These are phyloP conservation scores for Hesperophylax magnus DNA, from an alignment of 1,140 invertebrate species.

Conservation along the genomic window DNA sequence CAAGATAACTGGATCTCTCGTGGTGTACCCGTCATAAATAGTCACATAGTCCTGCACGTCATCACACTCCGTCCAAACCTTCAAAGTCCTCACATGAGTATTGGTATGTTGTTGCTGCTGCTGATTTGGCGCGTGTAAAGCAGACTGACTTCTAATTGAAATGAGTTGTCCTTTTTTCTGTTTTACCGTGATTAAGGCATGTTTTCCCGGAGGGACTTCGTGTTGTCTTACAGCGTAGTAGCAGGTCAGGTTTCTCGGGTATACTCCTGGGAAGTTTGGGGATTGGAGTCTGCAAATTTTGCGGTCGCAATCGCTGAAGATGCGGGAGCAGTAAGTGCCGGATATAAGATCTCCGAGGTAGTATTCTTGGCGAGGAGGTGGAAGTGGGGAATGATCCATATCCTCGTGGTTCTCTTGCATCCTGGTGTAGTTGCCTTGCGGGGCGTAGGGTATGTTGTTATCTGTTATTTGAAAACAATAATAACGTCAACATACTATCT, in stretches of 20 bases:
- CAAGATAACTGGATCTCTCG: slow-evolving; percentile 87
- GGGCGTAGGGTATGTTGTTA: slow-evolving; percentile 42
- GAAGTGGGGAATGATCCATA: slow-evolving; percentile 2
- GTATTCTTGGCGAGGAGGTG: slow-evolving; percentile 69
- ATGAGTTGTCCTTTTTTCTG: slow-evolving; percentile 88
- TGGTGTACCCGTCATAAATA: slow-evolving; percentile 92
- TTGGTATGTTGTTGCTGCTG: slow-evolving; percentile 61
- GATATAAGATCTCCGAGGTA: slow-evolving; percentile 88
- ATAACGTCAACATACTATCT: no score
- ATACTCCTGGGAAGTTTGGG: slow-evolving; percentile 92
- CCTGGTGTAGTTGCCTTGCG: slow-evolving; percentile 29
- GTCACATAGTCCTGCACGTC: slow-evolving; percentile 90
- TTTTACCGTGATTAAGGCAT: slow-evolving; percentile 86
- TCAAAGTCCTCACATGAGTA: slow-evolving; percentile 50
- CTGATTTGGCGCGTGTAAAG: slow-evolving; percentile 70
- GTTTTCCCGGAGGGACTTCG: slow-evolving; percentile 85
- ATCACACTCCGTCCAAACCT: slow-evolving; percentile 87
- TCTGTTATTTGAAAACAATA: no score
- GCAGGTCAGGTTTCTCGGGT: slow-evolving; percentile 90
- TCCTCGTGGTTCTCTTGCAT: background rate
- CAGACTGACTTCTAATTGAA: slow-evolving; percentile 81
- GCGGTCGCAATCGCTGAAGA: slow-evolving; percentile 90
- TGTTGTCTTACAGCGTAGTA: slow-evolving; percentile 89
- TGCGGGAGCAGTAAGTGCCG: slow-evolving; percentile 90
- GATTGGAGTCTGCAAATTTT: slow-evolving; percentile 90